phyloP scores from a whole-genome alignment of 2,797 vertebrate genomes.

The Cephalopachus bancanus region DNA sequence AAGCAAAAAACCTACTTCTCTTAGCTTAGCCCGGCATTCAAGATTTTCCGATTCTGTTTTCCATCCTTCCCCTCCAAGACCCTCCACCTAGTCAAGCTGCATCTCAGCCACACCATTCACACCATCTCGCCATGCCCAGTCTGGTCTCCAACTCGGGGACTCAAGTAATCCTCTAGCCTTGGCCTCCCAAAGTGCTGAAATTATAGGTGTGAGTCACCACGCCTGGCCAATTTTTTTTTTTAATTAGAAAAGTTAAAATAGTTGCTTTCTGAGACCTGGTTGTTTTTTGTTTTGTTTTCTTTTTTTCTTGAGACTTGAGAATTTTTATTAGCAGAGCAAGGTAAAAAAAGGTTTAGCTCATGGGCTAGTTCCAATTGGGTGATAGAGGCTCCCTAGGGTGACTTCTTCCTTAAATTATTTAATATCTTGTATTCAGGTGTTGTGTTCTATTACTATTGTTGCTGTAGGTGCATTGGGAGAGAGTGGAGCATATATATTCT shows the following conservation, averaged over 20 bases:
- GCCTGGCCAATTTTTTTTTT: neutral
- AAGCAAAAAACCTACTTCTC: neutral
- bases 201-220: too few species aligned
- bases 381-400: neutral
- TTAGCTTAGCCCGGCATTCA: neutral
- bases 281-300: neutral
- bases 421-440: neutral
- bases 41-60: neutral
- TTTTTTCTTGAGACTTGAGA: neutral
- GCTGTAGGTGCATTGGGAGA: neutral
- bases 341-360: neutral
- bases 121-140: too few species aligned
- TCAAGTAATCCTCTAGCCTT: too few species aligned
- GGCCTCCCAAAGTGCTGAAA: too few species aligned
- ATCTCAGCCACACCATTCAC: neutral
- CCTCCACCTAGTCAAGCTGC: neutral
- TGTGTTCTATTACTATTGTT: neutral
- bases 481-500: neutral
- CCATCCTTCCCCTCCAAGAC: neutral
- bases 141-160: too few species aligned
- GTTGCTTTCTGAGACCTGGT: neutral
- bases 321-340: neutral
- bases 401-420: neutral
- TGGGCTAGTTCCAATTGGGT: neutral
- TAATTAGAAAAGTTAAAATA: constrained; percentile 19